Percentiles rank a stretch among this genome's conserved stretches.
These are phyloP conservation scores for Aselliscus stoliczkanus DNA, from an alignment of 2,797 vertebrate species.

Conservation along the genomic window DNA sequence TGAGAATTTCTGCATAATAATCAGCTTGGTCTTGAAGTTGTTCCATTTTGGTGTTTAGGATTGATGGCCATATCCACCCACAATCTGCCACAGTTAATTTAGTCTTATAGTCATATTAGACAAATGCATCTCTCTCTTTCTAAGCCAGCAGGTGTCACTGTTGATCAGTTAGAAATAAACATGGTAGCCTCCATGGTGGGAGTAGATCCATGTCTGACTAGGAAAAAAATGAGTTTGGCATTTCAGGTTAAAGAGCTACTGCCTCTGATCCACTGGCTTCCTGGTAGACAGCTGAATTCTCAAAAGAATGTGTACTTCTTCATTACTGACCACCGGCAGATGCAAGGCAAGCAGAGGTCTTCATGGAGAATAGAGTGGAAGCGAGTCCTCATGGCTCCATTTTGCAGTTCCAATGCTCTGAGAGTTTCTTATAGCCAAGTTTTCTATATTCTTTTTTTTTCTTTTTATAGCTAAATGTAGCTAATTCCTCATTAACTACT, in stretches of 20 bases:
- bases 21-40: background rate
- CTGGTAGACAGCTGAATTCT: background rate
- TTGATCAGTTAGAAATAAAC: constrained; percentile 63
- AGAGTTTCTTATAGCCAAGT: background rate
- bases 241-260: background rate
- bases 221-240: background rate
- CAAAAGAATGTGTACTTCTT: background rate
- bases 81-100: background rate
- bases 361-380: background rate
- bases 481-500: background rate
- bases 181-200: constrained; percentile 23
- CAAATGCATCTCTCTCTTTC: background rate
- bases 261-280: background rate
- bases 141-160: constrained; percentile 73
- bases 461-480: background rate
- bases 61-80: background rate
- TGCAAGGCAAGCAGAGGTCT: background rate
- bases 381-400: background rate
- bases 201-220: background rate
- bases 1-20: background rate
- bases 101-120: background rate
- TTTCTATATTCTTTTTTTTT: background rate
- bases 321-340: background rate
- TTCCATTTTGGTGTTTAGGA: background rate
- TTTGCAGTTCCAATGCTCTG: background rate